Base-by-base conservation (phyloP, 2,113 vertebrate species). In the Podocnemis expansa region DNA sequence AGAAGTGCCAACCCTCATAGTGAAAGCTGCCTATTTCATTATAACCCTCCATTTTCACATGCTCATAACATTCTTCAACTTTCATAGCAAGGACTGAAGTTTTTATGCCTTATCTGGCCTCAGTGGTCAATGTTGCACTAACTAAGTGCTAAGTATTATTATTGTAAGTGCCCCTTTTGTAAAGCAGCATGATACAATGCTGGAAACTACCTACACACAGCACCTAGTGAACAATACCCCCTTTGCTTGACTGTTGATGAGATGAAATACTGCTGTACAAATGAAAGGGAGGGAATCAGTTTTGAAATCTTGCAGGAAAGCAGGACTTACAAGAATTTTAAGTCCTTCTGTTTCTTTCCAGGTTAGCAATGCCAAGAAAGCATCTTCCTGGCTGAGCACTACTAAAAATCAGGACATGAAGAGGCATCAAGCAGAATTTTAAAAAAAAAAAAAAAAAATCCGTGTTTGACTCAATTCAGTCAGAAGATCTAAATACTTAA, bases 1-100 rank as follows among this genome's bases (percentile, higher is more conserved):
- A 27, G 41, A 45, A 24, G 41, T 76, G 12, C 24, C 73, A 76
- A 75, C 63, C 56, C 24, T 6, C 25, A 29, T 7, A 45, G 41
- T 16, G n/a, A 75, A 25, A 24, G 38, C 27, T 43, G 24, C 41
- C 25, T 41, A 43, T 43, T 75, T 43, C 43, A 27, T 27, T 45
- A 27, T 45, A 45, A 84, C 21, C 8, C 5, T 79, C 17, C 1
- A 0, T 51, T 90, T 70, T 63, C 2, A 45, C 0, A 3, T 1
- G 6, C 4, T 58, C 47, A 9, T 0, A 2, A 88, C 76, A 55
- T 34, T 47, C 83, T 56, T 80, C 41, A 75, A 55, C 5, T 7
- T 43, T 54, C n/a, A 21, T 80, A 81, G 14, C 56, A 56, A 41
- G 54, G 52, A 81, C 11, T 43, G 41, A 13, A 43, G 52, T 90